These are phyloP conservation scores for Deilephila elpenor DNA, from an alignment of 2,888 invertebrate genomes.

Conservation along the genomic window DNA sequence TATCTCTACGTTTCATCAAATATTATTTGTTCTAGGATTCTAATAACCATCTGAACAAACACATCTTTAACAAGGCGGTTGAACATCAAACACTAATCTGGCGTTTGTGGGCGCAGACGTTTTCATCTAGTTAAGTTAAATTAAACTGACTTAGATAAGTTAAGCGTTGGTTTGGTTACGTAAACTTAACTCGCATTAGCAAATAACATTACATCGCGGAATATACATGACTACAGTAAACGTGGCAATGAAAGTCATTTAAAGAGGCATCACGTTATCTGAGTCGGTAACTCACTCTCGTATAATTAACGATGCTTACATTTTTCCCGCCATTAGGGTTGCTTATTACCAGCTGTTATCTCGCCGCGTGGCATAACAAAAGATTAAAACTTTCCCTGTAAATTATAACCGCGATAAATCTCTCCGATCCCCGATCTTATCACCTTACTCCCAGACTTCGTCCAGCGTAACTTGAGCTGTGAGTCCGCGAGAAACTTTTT, in stretches of 20 bases:
- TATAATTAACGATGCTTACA: slow-evolving; percentile 12
- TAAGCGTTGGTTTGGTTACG: slow-evolving; percentile 1
- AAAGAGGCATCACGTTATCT: background rate
- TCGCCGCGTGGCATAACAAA: slow-evolving; percentile 30
- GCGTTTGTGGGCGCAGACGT: background rate
- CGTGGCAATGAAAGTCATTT: background rate
- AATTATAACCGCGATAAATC: slow-evolving; percentile 54
- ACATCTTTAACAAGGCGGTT: slow-evolving; percentile 8
- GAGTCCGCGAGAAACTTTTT: background rate
- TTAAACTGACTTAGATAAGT: background rate
- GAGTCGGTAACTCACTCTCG: background rate
- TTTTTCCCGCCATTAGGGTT: background rate
- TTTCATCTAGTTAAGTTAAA: background rate
- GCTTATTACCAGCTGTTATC: background rate
- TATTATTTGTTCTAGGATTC: background rate
- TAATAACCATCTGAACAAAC: background rate
- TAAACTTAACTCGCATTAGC: background rate
- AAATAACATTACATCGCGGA: background rate
- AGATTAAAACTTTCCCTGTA: slow-evolving; percentile 52
- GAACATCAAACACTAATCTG: background rate
- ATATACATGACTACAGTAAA: background rate
- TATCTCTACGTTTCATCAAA: background rate
- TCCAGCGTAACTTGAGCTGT: slow-evolving; percentile 7
- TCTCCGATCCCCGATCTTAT: slow-evolving; percentile 35
- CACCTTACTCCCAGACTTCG: background rate